These are phyloP conservation scores for Rhopalosiphum maidis DNA, from an alignment of 1,140 invertebrate genomes.

Conservation along the genomic window DNA sequence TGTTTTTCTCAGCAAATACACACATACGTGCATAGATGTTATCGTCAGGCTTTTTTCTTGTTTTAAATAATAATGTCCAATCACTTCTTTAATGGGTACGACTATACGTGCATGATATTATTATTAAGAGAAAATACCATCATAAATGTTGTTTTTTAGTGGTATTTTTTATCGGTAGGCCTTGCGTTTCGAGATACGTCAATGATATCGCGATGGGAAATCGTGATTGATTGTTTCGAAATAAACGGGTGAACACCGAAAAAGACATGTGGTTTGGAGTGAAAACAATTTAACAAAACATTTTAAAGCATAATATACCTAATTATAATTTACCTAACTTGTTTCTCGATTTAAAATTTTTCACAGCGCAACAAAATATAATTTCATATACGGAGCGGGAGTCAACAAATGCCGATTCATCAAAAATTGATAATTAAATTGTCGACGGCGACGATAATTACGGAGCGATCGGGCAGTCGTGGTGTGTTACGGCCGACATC, in stretches of 20 bases:
- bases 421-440: too few species aligned
- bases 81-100: background rate
- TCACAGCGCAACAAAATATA: too few species aligned
- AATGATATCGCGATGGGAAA: background rate
- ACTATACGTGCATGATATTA: background rate
- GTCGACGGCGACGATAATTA: too few species aligned
- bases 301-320: background rate
- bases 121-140: background rate
- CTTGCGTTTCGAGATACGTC: background rate
- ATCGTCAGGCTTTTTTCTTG: background rate
- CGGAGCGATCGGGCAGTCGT: too few species aligned
- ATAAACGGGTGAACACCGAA: background rate
- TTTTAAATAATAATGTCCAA: background rate
- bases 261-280: background rate
- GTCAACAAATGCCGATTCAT: too few species aligned
- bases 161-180: background rate
- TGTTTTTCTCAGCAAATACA: background rate
- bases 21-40: background rate
- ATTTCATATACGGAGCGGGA: too few species aligned
- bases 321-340: background rate
- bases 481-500: too few species aligned
- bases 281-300: background rate
- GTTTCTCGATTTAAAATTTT: too few species aligned
- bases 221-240: constrained; percentile 8
- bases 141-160: constrained; percentile 3